Evolutionary conservation across 1,140 invertebrate genomes (phyloP).

Genomic region (Drosophila guanche): DNA sequence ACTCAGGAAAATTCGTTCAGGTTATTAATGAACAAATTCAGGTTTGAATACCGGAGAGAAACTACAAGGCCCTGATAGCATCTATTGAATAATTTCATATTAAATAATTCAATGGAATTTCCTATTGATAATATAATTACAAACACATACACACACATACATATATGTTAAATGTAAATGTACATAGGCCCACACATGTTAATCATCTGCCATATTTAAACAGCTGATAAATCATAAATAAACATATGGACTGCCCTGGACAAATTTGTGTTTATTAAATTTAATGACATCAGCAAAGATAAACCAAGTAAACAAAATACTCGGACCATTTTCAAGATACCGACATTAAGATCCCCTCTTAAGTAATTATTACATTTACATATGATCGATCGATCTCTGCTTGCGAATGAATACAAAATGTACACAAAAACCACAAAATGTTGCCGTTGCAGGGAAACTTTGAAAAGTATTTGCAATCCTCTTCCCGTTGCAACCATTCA

Average conservation of each 20-base stretch:
- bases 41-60: conserved; percentile 20
- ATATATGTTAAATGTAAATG: neutral
- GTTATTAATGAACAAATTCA: conserved; percentile 29
- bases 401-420: too few relatives aligned
- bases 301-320: too few relatives aligned
- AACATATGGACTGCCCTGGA: conserved; percentile 37
- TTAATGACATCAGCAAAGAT: too few relatives aligned
- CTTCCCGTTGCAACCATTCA: too few relatives aligned
- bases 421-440: too few relatives aligned
- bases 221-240: conserved; percentile 62
- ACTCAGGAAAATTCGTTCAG: conserved; percentile 18
- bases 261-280: too few relatives aligned
- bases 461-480: too few relatives aligned
- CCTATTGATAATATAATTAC: conserved; percentile 12
- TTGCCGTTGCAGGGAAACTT: too few relatives aligned
- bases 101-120: conserved; percentile 14
- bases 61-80: conserved; percentile 8
- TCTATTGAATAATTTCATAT: conserved; percentile 18
- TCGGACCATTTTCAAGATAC: too few relatives aligned
- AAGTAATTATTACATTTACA: too few relatives aligned
- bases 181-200: conserved; percentile 29
- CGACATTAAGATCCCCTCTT: too few relatives aligned
- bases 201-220: conserved; percentile 35
- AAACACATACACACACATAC: neutral
- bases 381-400: too few relatives aligned